Evolutionary conservation across 2,113 vertebrate species (phyloP), one percentile per base, ranked within the genome.

Genomic region (Hystrix cristata): DNA sequence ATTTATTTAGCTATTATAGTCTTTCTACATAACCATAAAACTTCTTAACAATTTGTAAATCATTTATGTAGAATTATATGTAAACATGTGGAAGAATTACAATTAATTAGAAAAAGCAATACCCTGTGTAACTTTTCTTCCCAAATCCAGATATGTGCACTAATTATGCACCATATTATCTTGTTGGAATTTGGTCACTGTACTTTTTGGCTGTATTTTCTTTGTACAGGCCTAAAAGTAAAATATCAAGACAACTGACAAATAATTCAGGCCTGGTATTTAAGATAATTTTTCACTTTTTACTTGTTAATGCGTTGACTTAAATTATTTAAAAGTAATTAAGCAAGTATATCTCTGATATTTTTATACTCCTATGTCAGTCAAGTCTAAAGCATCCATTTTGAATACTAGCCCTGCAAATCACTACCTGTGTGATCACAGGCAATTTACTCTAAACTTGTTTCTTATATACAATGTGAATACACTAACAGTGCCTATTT

Each of bases 11-110:
- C 95, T 97, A 65, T 88, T 95, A 97, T 96, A 94, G 97, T 97
- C 78, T 90, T 78, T 97, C 80, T 97, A 96, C 84, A 93, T 97
- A 88, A 72, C 82, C 78, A 76, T 92, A 87, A 96, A 98, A 98
- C 97, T 96, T 97, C 97, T 97, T 98, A 97, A 98, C 97, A 97
- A 97, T 98, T 96, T 97, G 93, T 96, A 98, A 97, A 67, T 64
- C 94, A 74, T 96, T 98, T 97, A 96, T 87, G 46, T 95, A 92
- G 62, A 97, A 76, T 94, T 96, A 94, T 89, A 96, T 2, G 4
- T 12, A 90, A 82, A 81, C 72, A 95, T 96, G 91, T 62, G 82
- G 90, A 76, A 85, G 25, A 83, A 69, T 86, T 64, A 19, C 81
- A 87, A 53, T 97, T 95, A 96, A 92, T 87, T 96, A 96, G 27